Evolutionary conservation across 1,140 invertebrate species (phyloP), one percentile per base, ranked within the genome.

Genomic region (Drosophila obscura): DNA sequence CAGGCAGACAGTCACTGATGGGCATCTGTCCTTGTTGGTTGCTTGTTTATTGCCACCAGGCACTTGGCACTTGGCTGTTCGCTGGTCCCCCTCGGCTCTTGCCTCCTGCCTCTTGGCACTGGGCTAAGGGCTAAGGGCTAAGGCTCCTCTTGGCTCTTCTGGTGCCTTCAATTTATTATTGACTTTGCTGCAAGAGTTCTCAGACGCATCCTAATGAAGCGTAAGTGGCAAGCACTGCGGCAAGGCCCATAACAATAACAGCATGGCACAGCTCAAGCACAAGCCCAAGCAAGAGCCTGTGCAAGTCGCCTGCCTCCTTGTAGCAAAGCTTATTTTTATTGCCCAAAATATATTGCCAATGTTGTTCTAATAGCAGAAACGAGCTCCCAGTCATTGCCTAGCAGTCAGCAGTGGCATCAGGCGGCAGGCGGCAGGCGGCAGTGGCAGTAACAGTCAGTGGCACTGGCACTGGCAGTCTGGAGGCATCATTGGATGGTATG

Each of bases 311-410:
- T 51, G 57, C 52, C 53, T 51, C 45, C 64, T 87, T 76, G 83
- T 85, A 78, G 64, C 73, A 76, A 87, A 88, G 83, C 82, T 88
- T 87, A 88, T 87, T 87, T 88, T 87, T 87, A 87, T 87, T 88
- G 83, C 78, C 82, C 72, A 65, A 75, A 82, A 87, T 87, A 87
- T 87, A 88, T 87, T 87, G 82, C 69, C 82, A 87, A 87, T 87
- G 82, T 82, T 87, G 82, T 87, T 87, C 82, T 88, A 87, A 87
- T 87, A 87, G 82, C 82, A 87, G 71, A 82, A 87, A 87, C 82
- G 82, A 85, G 82, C 82, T 51, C 35, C 28, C 63, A 66, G 43
- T 50, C 53, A 57, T 43, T 74, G 39, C 22, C 53, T 48, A 11
- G 45, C 46, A 24, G 22, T 3, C 2, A 24, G 22, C 22, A 24